Evolutionary conservation across 1,140 invertebrate species (phyloP).

Genomic region (Dendroctonus valens): DNA sequence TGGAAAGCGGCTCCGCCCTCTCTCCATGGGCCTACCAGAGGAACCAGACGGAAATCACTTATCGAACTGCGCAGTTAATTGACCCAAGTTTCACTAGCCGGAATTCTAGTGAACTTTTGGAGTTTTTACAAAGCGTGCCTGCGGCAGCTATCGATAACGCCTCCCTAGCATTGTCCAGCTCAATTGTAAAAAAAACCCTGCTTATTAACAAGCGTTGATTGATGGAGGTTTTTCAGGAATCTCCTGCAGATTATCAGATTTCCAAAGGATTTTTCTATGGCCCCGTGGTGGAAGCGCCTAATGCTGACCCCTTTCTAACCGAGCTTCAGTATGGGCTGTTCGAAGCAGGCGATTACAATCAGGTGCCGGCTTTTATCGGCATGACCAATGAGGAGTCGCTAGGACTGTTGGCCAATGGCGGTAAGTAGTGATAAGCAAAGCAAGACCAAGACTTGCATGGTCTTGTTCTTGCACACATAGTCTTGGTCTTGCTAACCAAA

Average conservation of each 20-base stretch:
- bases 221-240: constrained; percentile 17
- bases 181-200: constrained; percentile 1
- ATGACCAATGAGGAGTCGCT: constrained; percentile 31
- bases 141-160: constrained; percentile 23
- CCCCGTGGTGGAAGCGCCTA: constrained; percentile 23
- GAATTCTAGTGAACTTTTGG: constrained; percentile 12
- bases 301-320: constrained; percentile 24
- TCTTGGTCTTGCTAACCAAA: too few relatives aligned
- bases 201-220: neutral
- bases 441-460: neutral
- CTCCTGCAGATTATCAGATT: constrained; percentile 21
- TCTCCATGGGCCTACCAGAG: constrained; percentile 28
- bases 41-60: constrained; percentile 18
- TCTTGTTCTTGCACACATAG: too few relatives aligned
- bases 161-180: neutral
- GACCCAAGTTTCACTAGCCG: constrained; percentile 17
- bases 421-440: neutral
- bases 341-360: constrained; percentile 19
- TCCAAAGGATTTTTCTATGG: constrained; percentile 30
- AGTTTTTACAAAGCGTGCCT: constrained; percentile 15
- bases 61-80: constrained; percentile 10
- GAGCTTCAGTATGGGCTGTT: constrained; percentile 16
- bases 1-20: constrained; percentile 32
- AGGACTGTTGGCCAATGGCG: constrained; percentile 11
- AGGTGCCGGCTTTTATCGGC: constrained; percentile 30